Evolutionary conservation across 2,113 vertebrate species (phyloP).

Genomic region (Rhinoderma darwinii): DNA sequence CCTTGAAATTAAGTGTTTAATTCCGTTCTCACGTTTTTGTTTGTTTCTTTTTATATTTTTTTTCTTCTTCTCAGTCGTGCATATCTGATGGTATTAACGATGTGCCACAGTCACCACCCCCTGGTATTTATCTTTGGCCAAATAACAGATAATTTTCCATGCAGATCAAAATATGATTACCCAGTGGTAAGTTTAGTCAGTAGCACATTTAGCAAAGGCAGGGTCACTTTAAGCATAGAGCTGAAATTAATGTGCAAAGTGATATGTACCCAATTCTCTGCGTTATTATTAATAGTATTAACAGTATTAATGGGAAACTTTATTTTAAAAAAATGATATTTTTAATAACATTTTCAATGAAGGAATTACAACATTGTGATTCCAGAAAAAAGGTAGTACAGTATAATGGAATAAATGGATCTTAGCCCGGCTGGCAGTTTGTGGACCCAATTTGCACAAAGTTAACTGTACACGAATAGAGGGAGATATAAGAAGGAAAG

Average conservation of each 20-base stretch:
- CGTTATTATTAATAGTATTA: too few species aligned
- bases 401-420: too few species aligned
- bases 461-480: too few species aligned
- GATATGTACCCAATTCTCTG: not conserved
- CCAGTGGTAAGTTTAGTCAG: not conserved
- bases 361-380: too few species aligned
- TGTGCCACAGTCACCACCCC: constrained; percentile 53
- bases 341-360: too few species aligned
- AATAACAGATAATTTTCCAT: constrained; percentile 34
- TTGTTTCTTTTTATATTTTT: constrained; percentile 59
- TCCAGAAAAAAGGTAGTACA: too few species aligned
- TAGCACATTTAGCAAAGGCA: not conserved
- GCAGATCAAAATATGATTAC: not conserved
- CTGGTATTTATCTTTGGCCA: constrained; percentile 40
- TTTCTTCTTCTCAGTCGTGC: constrained; percentile 30
- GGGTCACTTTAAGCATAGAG: not conserved
- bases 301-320: too few species aligned
- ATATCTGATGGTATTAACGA: constrained; percentile 42
- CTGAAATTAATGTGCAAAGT: not conserved
- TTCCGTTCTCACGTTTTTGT: constrained; percentile 75
- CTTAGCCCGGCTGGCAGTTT: too few species aligned
- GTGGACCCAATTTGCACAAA: too few species aligned
- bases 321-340: too few species aligned
- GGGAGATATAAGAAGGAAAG: too few species aligned
- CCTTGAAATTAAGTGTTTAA: constrained; percentile 66